Conservation (phyloP, 1,140 invertebrate species). For the Cotesia chilonis region DNA sequence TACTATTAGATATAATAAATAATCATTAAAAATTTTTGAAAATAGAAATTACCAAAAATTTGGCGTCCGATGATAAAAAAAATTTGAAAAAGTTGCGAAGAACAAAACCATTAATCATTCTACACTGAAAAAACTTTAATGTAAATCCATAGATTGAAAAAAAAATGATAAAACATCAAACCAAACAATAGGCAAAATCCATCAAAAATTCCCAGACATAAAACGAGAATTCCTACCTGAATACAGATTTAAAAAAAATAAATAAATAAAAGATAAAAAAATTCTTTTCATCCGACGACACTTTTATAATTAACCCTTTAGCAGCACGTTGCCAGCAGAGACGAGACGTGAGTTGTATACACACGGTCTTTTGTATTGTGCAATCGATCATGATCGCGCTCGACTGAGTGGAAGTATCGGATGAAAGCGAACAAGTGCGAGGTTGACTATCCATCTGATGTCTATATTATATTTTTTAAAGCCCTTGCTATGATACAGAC, state of each 20-base stretch:
- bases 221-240: neutral
- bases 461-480: constrained; percentile 13
- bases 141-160: too few species aligned
- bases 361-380: constrained; percentile 49
- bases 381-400: constrained; percentile 58
- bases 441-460: constrained; percentile 24
- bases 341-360: constrained; percentile 38
- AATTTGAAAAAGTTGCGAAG: too few species aligned
- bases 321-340: constrained; percentile 21
- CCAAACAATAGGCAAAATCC: neutral
- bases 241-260: too few species aligned
- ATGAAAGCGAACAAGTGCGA: constrained; percentile 12
- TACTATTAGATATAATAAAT: too few species aligned
- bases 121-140: too few species aligned
- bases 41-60: too few species aligned
- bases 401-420: constrained; percentile 50
- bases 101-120: too few species aligned
- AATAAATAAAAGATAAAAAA: neutral
- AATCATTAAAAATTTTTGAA: too few species aligned
- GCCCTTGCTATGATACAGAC: neutral
- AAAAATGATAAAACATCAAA: too few species aligned
- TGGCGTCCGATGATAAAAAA: too few species aligned
- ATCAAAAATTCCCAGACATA: neutral
- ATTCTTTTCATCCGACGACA: constrained; percentile 11
- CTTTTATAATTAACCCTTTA: constrained; percentile 57